These are phyloP conservation scores for Erynnis tages DNA, from an alignment of 2,888 invertebrate genomes.

Conservation along the genomic window DNA sequence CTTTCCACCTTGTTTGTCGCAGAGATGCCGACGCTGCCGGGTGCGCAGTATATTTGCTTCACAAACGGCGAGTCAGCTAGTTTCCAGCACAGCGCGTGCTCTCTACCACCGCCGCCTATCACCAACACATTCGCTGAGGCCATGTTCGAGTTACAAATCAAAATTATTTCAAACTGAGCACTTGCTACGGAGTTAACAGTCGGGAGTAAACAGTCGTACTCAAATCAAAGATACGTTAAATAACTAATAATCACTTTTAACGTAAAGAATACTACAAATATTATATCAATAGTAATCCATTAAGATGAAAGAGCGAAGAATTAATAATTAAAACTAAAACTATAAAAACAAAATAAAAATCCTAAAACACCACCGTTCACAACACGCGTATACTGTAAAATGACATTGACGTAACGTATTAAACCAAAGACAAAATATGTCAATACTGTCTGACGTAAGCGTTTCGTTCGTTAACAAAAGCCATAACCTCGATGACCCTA, in stretches of 20 bases:
- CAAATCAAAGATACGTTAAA: not conserved
- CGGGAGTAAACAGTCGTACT: not conserved
- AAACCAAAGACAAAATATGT: not conserved
- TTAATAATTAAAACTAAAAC: not conserved
- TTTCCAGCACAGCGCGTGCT: constrained; percentile 98
- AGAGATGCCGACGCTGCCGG: constrained; percentile 94
- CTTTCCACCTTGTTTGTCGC: constrained; percentile 85
- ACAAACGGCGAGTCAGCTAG: constrained; percentile 89
- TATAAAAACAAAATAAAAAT: constrained; percentile 18
- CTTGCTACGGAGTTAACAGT: constrained; percentile 9
- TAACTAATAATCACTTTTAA: not conserved
- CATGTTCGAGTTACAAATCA: constrained; percentile 43
- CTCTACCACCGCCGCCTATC: constrained; percentile 96
- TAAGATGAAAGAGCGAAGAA: too few relatives aligned
- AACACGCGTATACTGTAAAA: constrained; percentile 62
- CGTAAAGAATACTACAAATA: not conserved
- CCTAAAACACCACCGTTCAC: constrained; percentile 40
- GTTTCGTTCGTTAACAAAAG: not conserved
- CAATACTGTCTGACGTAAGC: not conserved
- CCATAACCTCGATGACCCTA: not conserved
- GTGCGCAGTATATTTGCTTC: constrained; percentile 88
- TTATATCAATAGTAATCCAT: not conserved
- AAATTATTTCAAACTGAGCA: constrained; percentile 20
- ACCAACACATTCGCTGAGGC: constrained; percentile 85
- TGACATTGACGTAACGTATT: constrained; percentile 37